Conservation (phyloP, 2,888 invertebrate genomes). For the Cerceris rybyensis region DNA sequence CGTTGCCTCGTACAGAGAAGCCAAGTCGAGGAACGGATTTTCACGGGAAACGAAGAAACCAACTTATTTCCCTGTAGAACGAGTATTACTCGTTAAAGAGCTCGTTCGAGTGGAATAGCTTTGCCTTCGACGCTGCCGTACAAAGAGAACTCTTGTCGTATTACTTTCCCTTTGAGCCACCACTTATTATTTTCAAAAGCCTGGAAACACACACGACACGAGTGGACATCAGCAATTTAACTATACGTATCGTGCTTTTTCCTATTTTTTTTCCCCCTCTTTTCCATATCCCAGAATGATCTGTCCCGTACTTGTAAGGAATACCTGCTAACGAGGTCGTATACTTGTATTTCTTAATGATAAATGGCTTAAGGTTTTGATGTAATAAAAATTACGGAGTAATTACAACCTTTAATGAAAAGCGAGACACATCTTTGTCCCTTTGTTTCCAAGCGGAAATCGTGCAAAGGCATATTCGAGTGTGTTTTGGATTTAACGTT, state of each 20-base stretch:
- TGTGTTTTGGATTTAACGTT: no score
- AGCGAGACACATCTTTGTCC: no score
- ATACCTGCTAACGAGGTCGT: no score
- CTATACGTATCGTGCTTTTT: not conserved
- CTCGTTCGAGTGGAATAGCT: conserved; percentile 38
- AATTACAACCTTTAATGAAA: no score
- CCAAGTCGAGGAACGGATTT: conserved; percentile 3
- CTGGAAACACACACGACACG: not conserved
- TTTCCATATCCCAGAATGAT: no score
- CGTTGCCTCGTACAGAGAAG: not conserved
- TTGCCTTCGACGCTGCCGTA: conserved; percentile 11
- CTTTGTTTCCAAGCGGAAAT: no score
- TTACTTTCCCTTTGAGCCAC: conserved; percentile 10
- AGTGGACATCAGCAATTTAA: conserved; percentile 1
- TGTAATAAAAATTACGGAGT: no score
- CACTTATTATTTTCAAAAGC: conserved; percentile 14
- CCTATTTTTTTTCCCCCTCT: not conserved
- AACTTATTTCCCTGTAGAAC: conserved; percentile 36
- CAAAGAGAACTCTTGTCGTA: conserved; percentile 27
- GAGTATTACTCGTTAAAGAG: conserved; percentile 37
- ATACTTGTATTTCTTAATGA: no score
- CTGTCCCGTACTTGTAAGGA: no score
- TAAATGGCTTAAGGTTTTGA: no score
- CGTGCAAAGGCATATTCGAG: no score
- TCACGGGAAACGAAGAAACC: conserved; percentile 31